A percentile compares a stretch with the other conserved stretches of the same genome.
Evolutionary conservation across 2,888 invertebrate species (phyloP).

Genomic region (Meghimatium bilineatum): DNA sequence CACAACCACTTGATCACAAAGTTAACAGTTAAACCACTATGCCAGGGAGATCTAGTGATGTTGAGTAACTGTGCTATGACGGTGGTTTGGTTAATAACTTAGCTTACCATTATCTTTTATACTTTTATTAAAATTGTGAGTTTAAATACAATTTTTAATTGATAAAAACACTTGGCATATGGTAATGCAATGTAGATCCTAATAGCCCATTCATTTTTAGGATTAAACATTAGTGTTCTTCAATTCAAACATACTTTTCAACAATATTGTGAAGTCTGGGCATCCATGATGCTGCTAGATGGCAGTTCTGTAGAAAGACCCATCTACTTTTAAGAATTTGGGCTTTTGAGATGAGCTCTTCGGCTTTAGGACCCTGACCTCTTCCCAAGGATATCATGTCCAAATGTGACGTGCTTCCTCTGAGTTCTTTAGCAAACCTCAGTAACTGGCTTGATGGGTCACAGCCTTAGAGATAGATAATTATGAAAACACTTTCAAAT

Average conservation of each 20-base stretch:
- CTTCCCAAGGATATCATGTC: constrained; percentile 77
- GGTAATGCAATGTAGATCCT: too few species aligned
- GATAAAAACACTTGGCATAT: too few species aligned
- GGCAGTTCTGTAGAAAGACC: constrained; percentile 78
- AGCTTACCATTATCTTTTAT: too few species aligned
- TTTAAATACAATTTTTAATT: too few species aligned
- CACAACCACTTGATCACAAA: too few species aligned
- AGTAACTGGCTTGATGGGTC: constrained; percentile 74
- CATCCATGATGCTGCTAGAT: constrained; percentile 77
- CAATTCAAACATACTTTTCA: constrained; percentile 63
- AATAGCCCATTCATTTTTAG: too few species aligned
- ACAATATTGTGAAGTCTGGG: constrained; percentile 74
- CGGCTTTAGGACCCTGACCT: constrained; percentile 77
- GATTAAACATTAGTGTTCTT: too few species aligned
- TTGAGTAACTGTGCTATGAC: too few species aligned
- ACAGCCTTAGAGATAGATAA: constrained; percentile 64
- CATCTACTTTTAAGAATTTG: constrained; percentile 77
- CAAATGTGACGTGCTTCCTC: constrained; percentile 75
- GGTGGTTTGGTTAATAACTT: too few species aligned
- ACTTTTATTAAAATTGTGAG: too few species aligned
- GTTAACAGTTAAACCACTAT: too few species aligned
- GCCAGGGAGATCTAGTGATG: too few species aligned
- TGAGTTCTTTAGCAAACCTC: constrained; percentile 74
- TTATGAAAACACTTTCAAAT: background rate
- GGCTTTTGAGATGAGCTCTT: constrained; percentile 76